Base-by-base conservation (phyloP, 2,888 invertebrate species). In the Lycocerus yunnanus region DNA sequence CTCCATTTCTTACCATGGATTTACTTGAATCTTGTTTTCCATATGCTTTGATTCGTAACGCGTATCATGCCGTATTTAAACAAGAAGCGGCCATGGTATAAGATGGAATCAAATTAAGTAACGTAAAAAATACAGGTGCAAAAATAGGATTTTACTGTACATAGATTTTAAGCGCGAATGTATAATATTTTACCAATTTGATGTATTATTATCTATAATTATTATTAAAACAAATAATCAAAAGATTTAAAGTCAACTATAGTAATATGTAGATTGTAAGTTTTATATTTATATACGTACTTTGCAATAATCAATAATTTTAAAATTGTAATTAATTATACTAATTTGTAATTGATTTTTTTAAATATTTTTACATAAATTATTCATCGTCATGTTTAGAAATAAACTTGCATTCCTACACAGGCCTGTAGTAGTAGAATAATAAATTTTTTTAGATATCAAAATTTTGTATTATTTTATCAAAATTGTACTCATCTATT, bases 21-120 rank as follows among this genome's bases (percentile, higher is more conserved):
- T 90, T 99, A 78, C 88, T 99, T 80, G 99, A 99, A 87, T 98
- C 98, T 11, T 99, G 99, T 88, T 99, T 99, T 88, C 99, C 99
- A 0, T 99, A 99, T 85, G 98, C 98, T 16, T 90, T 99, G 69
- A 95, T 99, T 83, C 92, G 99, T 74, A 99, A 99, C 86, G 97
- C 99, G 82, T 99, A 98, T 89, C 98, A 99, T 86, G 96, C 95
- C 82, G 97, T 97, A 77, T 96, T 97, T 87, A 96, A 97, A 86
- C 93, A 95, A 83, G 96, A 96, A 85, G 94, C 95, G 84, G 88
- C 91, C 82, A 87, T 90, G 83, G 83, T 83, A 71, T 87, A 85
- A 82, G 58, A 16, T 6, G 43, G 6, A 43, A n/a, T 43, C 8
- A 43, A 43, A 43, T 43, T 43, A 43, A n/a, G 43, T 43, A 43